phyloP scores from a whole-genome alignment of 2,113 vertebrate genomes.

The Clarias batrachus region DNA sequence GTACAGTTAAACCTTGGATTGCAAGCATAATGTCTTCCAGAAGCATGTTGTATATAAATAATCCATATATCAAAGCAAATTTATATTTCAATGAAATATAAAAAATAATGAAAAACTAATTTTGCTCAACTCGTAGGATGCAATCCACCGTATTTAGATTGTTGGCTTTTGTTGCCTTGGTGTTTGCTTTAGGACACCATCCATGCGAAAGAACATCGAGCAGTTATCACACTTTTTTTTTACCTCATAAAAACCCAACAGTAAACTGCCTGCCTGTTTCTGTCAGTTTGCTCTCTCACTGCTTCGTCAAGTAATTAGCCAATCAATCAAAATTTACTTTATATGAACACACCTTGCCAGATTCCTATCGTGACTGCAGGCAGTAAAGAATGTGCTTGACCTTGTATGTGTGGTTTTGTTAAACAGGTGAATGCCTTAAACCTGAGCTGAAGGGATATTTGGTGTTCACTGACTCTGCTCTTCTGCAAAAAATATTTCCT shows the following conservation, averaged over 20 bases:
- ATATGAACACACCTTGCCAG: background rate
- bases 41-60: no score
- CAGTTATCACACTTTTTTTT: background rate
- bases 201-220: background rate
- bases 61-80: no score
- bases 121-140: no score
- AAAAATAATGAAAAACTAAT: no score
- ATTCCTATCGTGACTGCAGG: background rate
- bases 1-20: no score
- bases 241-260: background rate
- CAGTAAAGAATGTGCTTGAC: background rate
- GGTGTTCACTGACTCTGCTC: conserved; percentile 30
- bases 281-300: background rate
- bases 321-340: background rate
- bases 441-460: background rate
- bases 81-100: no score
- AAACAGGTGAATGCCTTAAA: conserved; percentile 56
- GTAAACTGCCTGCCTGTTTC: background rate
- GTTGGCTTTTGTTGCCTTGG: background rate
- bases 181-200: background rate
- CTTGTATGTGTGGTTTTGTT: background rate
- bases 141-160: background rate
- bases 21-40: no score
- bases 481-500: conserved; percentile 53
- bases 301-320: background rate